phyloP scores from a whole-genome alignment of 1,140 invertebrate genomes.

The Diabrotica undecimpunctata region DNA sequence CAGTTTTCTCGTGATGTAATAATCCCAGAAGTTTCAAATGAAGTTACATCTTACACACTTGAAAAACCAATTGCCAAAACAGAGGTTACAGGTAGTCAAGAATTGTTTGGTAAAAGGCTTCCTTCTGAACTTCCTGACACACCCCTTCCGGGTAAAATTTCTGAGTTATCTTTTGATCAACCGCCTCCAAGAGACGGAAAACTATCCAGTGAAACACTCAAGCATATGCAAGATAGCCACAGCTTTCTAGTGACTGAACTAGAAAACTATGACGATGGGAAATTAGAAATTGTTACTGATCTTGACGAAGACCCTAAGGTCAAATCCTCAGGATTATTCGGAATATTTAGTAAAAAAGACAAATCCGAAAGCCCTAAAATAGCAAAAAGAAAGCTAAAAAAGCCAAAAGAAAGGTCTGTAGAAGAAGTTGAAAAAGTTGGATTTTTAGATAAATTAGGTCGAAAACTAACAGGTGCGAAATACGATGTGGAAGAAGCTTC shows the following conservation, averaged over 20 bases:
- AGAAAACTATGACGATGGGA: conserved; percentile 33
- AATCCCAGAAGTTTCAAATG: conserved; percentile 10
- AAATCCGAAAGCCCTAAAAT: conserved; percentile 27
- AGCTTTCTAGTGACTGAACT: conserved; percentile 35
- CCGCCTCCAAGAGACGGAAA: neutral
- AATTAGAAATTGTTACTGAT: conserved; percentile 27
- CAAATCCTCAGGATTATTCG: conserved; percentile 30
- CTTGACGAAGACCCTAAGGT: conserved; percentile 28
- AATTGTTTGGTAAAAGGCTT: conserved; percentile 19
- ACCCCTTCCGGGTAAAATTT: conserved; percentile 1
- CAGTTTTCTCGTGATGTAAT: conserved; percentile 21
- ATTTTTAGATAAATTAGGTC: conserved; percentile 20
- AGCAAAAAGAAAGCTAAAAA: conserved; percentile 30
- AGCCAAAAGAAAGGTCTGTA: conserved; percentile 30
- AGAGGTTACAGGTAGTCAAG: neutral
- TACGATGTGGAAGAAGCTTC: neutral
- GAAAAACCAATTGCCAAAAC: neutral
- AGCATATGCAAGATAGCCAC: conserved; percentile 31
- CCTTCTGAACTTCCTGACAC: conserved; percentile 21
- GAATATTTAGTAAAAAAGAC: conserved; percentile 34
- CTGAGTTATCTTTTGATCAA: conserved; percentile 4
- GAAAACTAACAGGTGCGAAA: conserved; percentile 13
- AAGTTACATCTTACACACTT: neutral
- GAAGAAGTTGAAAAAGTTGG: conserved; percentile 16
- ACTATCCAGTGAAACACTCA: conserved; percentile 22